Conservation (phyloP, 2,888 invertebrate species). For the Lacanobia oleracea region DNA sequence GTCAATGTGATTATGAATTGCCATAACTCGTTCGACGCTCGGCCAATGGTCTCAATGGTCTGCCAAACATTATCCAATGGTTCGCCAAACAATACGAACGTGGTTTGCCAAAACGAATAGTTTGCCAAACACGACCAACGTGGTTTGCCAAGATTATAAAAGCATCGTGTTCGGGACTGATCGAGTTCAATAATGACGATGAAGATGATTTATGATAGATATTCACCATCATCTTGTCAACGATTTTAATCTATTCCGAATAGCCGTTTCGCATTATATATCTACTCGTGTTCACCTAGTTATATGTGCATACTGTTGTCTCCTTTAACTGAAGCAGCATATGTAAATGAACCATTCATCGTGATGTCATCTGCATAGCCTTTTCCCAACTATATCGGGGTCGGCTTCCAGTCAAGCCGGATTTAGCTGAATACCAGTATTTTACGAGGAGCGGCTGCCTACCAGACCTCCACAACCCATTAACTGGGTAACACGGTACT, state of each 20-base stretch:
- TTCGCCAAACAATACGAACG: background rate
- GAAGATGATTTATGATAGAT: background rate
- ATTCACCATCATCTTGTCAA: too few species aligned
- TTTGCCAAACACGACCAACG: constrained; percentile 10
- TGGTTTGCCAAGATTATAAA: constrained; percentile 11
- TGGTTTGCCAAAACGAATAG: constrained; percentile 10
- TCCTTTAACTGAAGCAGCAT: too few species aligned
- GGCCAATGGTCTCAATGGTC: background rate
- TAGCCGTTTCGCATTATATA: background rate
- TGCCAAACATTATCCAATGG: constrained; percentile 4
- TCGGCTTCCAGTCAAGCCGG: too few species aligned
- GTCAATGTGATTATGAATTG: background rate
- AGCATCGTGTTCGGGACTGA: background rate
- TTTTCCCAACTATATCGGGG: too few species aligned
- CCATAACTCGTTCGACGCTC: background rate
- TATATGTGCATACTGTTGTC: too few species aligned
- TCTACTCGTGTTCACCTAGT: background rate
- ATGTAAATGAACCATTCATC: too few species aligned
- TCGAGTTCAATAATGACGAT: background rate
- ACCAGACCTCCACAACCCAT: too few species aligned
- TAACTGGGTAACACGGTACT: too few species aligned
- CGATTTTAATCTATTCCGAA: background rate
- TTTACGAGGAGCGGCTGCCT: too few species aligned
- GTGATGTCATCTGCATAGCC: too few species aligned
- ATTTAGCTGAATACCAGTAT: too few species aligned